Percentiles rank a stretch among this genome's conserved stretches.
Conservation (phyloP, 1,140 invertebrate genomes). For the Drusus annulatus region DNA sequence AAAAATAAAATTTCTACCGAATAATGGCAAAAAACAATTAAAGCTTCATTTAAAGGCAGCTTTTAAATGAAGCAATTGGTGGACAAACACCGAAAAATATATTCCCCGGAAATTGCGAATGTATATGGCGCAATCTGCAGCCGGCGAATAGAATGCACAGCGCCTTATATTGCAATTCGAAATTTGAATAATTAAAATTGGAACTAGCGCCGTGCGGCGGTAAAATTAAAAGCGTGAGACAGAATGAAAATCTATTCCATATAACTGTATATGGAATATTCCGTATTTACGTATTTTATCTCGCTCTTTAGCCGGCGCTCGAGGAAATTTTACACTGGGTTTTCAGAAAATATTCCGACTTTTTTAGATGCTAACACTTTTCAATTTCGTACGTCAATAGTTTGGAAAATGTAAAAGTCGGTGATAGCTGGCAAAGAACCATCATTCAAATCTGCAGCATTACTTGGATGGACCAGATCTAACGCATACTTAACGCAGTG, state of each 20-base stretch:
- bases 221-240: constrained; percentile 41
- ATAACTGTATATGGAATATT: constrained; percentile 27
- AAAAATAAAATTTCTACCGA: too few relatives aligned
- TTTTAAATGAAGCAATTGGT: too few relatives aligned
- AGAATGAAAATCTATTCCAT: constrained; percentile 41
- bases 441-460: too few relatives aligned
- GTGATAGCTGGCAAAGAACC: too few relatives aligned
- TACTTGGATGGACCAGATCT: too few relatives aligned
- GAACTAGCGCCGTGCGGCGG: constrained; percentile 36
- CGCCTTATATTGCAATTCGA: constrained; percentile 38
- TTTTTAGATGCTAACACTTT: too few relatives aligned
- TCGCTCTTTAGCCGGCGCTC: constrained; percentile 24
- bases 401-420: too few relatives aligned
- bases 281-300: constrained; percentile 32
- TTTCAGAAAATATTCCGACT: background rate
- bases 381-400: too few relatives aligned
- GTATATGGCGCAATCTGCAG: background rate
- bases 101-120: background rate
- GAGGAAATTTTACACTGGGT: constrained; percentile 8
- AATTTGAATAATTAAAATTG: constrained; percentile 44
- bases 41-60: too few relatives aligned
- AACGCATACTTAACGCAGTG: too few relatives aligned
- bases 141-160: background rate
- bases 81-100: background rate
- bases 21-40: too few relatives aligned